Evolutionary conservation across 2,888 invertebrate genomes (phyloP).

Genomic region (Sipha maydis): DNA sequence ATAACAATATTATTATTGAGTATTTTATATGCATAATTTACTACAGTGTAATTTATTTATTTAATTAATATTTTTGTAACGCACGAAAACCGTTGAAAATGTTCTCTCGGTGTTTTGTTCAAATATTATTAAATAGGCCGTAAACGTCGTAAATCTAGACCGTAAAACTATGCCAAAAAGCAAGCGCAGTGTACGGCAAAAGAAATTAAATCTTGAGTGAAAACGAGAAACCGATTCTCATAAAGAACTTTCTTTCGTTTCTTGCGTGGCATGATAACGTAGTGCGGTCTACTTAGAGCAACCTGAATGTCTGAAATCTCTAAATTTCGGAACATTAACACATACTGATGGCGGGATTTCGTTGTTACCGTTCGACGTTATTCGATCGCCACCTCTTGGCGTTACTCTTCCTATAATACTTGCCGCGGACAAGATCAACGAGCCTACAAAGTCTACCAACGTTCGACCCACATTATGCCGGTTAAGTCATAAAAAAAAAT

Average conservation of each 20-base stretch:
- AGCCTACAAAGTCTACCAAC: not conserved
- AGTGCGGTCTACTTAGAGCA: not conserved
- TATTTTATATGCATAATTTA: too few relatives aligned
- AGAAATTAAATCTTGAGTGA: not conserved
- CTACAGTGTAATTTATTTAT: too few relatives aligned
- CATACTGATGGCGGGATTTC: not conserved
- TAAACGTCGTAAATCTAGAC: too few relatives aligned
- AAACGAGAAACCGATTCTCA: not conserved
- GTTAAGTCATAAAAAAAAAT: not conserved
- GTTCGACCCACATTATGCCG: not conserved
- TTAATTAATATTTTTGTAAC: too few relatives aligned
- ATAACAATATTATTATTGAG: too few relatives aligned
- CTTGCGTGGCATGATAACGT: not conserved
- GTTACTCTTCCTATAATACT: not conserved
- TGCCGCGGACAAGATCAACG: not conserved
- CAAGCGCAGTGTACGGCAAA: not conserved
- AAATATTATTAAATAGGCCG: too few relatives aligned
- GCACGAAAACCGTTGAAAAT: too few relatives aligned
- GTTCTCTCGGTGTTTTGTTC: too few relatives aligned
- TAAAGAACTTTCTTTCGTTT: not conserved
- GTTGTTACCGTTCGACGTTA: not conserved
- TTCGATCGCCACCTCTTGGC: not conserved
- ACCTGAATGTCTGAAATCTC: not conserved
- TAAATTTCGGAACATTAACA: too few relatives aligned
- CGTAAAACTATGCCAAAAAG: not conserved